Conservation (phyloP, 2,113 vertebrate species). For the Rhegmatorhina hoffmannsi region DNA sequence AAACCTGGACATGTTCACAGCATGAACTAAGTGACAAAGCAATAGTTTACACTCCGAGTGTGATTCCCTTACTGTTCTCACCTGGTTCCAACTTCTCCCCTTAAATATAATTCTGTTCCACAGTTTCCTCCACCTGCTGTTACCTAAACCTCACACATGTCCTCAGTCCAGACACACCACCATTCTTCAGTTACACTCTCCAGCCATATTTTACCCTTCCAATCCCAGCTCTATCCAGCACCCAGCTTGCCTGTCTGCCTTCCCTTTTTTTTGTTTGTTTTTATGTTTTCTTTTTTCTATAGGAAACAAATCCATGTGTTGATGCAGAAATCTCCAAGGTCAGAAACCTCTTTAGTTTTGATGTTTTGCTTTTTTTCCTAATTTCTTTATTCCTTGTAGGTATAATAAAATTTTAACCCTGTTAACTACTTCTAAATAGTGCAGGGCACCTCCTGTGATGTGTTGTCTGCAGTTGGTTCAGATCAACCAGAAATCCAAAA, state of each 20-base stretch:
- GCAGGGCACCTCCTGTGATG: not conserved
- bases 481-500: not conserved
- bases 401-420: not conserved
- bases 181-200: not conserved
- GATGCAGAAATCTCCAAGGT: not conserved
- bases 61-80: constrained; percentile 33
- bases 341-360: not conserved
- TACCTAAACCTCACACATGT: not conserved
- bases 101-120: constrained; percentile 8
- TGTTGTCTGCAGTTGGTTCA: not conserved
- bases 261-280: not conserved
- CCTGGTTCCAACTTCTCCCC: constrained; percentile 7
- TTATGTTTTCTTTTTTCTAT: not conserved
- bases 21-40: constrained; percentile 8
- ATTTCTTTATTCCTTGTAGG: not conserved
- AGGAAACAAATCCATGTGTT: not conserved
- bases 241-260: not conserved
- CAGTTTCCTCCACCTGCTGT: constrained; percentile 31
- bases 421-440: not conserved
- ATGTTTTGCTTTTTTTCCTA: not conserved
- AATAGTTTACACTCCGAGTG: not conserved
- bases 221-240: not conserved
- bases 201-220: not conserved
- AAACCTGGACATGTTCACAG: constrained; percentile 23
- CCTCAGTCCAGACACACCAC: not conserved